phyloP scores from a whole-genome alignment of 2,797 vertebrate species.

The Eleutherodactylus coqui region DNA sequence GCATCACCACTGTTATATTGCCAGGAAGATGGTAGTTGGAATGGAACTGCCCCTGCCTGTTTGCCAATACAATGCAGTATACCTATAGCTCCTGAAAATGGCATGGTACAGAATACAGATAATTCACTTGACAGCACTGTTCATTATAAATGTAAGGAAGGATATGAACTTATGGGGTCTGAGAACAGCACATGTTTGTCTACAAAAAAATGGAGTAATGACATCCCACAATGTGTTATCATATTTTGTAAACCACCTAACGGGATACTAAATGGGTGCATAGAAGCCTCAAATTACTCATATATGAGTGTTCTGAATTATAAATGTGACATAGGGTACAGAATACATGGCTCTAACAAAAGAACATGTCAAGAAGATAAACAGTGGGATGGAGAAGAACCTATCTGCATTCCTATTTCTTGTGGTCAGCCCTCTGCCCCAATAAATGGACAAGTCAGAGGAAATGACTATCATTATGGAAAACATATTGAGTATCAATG shows the following conservation, averaged over 20 bases:
- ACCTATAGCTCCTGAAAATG: constrained; percentile 81
- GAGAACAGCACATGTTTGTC: constrained; percentile 83
- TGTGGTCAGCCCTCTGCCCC: constrained; percentile 81
- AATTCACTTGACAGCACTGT: constrained; percentile 79
- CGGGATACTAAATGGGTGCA: constrained; percentile 77
- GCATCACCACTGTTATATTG: constrained; percentile 81
- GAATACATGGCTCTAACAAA: constrained; percentile 78
- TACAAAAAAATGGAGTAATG: constrained; percentile 83
- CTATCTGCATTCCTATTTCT: constrained; percentile 83
- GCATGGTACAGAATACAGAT: constrained; percentile 83
- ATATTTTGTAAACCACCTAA: constrained; percentile 81
- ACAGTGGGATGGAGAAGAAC: constrained; percentile 84
- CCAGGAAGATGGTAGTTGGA: constrained; percentile 92
- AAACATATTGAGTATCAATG: constrained; percentile 82
- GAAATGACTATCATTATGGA: constrained; percentile 81
- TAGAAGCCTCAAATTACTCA: constrained; percentile 77
- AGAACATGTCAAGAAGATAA: constrained; percentile 83
- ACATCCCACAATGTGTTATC: constrained; percentile 79
- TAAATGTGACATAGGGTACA: constrained; percentile 85
- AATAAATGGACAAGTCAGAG: constrained; percentile 78
- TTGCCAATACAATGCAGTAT: constrained; percentile 84
- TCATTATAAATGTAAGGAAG: constrained; percentile 84
- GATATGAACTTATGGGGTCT: constrained; percentile 84
- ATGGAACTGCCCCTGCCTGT: constrained; percentile 89
- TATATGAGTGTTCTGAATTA: constrained; percentile 79